Evolutionary conservation across 2,113 vertebrate species (phyloP).

Genomic region (Lepus americanus): DNA sequence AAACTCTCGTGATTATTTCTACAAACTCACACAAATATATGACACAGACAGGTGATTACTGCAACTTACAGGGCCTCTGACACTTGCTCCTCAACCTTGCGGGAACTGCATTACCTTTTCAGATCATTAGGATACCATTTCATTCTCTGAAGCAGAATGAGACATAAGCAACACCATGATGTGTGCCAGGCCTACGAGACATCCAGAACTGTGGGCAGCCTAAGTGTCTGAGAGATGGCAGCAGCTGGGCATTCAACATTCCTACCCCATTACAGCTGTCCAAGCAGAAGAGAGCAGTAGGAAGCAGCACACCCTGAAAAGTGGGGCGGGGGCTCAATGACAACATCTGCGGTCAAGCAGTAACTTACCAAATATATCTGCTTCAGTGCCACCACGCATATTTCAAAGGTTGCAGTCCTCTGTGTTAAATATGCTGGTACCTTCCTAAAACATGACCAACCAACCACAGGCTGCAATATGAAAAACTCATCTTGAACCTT

Average conservation of each 20-base stretch:
- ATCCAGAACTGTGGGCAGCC: conserved; percentile 34
- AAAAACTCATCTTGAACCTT: conserved; percentile 56
- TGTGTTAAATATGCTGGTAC: conserved; percentile 65
- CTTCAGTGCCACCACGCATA: conserved; percentile 67
- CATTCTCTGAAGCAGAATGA: conserved; percentile 57
- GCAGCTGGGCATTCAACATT: conserved; percentile 46
- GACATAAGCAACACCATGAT: not conserved
- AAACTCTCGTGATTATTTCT: not conserved
- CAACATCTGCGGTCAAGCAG: conserved; percentile 56
- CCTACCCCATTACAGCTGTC: not conserved
- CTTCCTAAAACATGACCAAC: conserved; percentile 72
- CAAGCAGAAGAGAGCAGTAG: conserved; percentile 33
- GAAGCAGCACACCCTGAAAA: conserved; percentile 47
- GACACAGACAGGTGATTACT: conserved; percentile 23
- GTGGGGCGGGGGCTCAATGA: conserved; percentile 55
- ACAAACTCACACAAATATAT: conserved; percentile 59
- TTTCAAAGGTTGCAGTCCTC: conserved; percentile 49
- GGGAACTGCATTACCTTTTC: conserved; percentile 49
- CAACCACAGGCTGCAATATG: conserved; percentile 70
- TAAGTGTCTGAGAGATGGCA: conserved; percentile 34
- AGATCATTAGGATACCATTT: conserved; percentile 25
- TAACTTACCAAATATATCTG: conserved; percentile 70
- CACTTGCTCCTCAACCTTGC: not conserved
- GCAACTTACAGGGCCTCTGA: conserved; percentile 9
- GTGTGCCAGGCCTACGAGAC: conserved; percentile 5